These are phyloP conservation scores for Yoshiicerus persimilis DNA, from an alignment of 1,140 invertebrate species.

Conservation along the genomic window DNA sequence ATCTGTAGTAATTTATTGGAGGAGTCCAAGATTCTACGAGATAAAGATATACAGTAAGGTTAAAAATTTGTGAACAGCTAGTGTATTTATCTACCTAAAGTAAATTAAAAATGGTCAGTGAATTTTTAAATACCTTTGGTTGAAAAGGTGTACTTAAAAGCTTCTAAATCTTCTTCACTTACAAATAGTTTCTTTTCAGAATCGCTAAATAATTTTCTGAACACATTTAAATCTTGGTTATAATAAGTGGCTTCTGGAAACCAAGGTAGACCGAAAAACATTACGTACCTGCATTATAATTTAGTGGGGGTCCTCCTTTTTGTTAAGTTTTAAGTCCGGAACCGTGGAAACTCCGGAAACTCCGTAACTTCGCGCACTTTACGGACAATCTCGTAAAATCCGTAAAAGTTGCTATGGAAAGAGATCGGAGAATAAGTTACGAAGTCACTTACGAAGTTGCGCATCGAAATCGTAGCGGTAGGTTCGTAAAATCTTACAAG, in stretches of 20 bases:
- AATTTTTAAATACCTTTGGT: conserved; percentile 59
- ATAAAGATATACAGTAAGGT: too few relatives aligned
- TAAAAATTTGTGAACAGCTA: too few relatives aligned
- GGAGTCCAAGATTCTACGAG: conserved; percentile 23
- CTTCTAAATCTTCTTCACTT: conserved; percentile 63
- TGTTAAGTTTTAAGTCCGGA: too few relatives aligned
- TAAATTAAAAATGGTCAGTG: neutral
- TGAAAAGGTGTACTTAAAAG: conserved; percentile 66
- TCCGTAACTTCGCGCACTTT: too few relatives aligned
- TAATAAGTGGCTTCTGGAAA: conserved; percentile 60
- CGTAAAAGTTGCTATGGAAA: too few relatives aligned
- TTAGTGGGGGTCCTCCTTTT: too few relatives aligned
- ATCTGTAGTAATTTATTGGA: conserved; percentile 29
- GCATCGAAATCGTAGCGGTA: too few relatives aligned
- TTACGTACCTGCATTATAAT: conserved; percentile 61
- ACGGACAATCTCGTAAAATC: too few relatives aligned
- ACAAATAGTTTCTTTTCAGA: conserved; percentile 37
- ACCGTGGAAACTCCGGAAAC: too few relatives aligned
- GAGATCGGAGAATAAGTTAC: too few relatives aligned
- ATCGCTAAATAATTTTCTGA: neutral
- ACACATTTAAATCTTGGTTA: conserved; percentile 56
- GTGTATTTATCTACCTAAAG: neutral
- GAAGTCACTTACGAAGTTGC: too few relatives aligned
- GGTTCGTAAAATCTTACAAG: too few relatives aligned
- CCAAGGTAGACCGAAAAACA: conserved; percentile 63